Conservation (phyloP, 2,797 vertebrate species). For the Poeciliopsis paucimaculata region DNA sequence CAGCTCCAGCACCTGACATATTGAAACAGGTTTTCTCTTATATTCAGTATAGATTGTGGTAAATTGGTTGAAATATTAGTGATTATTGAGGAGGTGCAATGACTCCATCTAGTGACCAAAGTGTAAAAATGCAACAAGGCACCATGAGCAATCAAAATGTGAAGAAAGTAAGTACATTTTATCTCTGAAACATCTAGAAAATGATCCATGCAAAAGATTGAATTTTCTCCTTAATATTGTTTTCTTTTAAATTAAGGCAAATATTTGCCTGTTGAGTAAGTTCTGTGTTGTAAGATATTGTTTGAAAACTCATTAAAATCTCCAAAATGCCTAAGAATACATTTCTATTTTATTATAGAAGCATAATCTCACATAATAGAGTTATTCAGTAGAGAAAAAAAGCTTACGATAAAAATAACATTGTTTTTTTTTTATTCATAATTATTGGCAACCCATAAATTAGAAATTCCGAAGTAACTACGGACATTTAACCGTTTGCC, state of each 20-base stretch:
- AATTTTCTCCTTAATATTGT: neutral
- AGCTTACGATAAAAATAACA: neutral
- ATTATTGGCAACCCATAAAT: neutral
- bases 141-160: neutral
- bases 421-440: neutral
- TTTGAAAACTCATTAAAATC: neutral
- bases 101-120: slow-evolving; percentile 74
- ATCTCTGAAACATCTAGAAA: neutral
- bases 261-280: neutral
- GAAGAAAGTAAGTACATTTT: neutral
- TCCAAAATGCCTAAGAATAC: neutral
- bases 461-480: neutral
- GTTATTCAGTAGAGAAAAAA: neutral
- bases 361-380: no score
- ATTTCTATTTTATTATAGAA: neutral
- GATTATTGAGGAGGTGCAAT: slow-evolving; percentile 49
- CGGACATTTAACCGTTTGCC: neutral
- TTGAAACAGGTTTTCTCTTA: slow-evolving; percentile 27
- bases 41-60: neutral
- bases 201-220: neutral
- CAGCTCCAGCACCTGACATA: slow-evolving; percentile 46
- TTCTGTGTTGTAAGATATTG: neutral
- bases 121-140: slow-evolving; percentile 20
- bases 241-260: neutral
- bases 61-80: neutral